Percentiles rank a stretch among this genome's conserved stretches.
These are phyloP conservation scores for Drosophila mimica DNA, from an alignment of 2,888 invertebrate species.

Conservation along the genomic window DNA sequence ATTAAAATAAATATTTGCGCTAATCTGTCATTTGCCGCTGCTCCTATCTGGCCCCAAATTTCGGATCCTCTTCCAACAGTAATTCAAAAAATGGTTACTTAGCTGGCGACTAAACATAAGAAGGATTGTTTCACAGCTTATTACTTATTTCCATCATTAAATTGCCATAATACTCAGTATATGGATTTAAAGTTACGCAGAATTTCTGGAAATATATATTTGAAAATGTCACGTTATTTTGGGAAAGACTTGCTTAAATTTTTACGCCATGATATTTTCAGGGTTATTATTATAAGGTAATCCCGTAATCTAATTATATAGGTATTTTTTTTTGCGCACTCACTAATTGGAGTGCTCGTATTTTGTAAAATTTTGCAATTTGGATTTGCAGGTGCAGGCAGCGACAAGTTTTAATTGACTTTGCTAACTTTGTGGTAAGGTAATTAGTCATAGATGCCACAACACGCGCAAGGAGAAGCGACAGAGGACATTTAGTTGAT, in stretches of 20 bases:
- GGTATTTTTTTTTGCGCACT: not conserved
- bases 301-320: conserved; percentile 18
- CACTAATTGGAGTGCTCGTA: conserved; percentile 34
- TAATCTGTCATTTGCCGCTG: conserved; percentile 74
- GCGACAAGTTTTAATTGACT: conserved; percentile 73
- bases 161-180: not conserved
- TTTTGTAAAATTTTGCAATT: conserved; percentile 52
- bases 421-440: conserved; percentile 49
- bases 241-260: not conserved
- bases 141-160: not conserved
- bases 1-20: conserved; percentile 81
- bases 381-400: conserved; percentile 56
- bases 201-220: not conserved
- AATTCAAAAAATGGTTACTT: not conserved
- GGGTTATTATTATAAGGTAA: not conserved
- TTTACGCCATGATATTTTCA: not conserved
- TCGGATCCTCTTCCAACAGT: not conserved
- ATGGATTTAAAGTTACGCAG: not conserved
- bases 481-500: conserved; percentile 65
- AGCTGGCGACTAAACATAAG: not conserved
- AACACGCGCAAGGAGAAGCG: conserved; percentile 22
- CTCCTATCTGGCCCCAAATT: conserved; percentile 10
- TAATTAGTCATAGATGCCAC: conserved; percentile 66
- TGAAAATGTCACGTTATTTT: not conserved
- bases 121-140: not conserved